Conservation (phyloP, 2,113 vertebrate genomes). For the Mixornis gularis region DNA sequence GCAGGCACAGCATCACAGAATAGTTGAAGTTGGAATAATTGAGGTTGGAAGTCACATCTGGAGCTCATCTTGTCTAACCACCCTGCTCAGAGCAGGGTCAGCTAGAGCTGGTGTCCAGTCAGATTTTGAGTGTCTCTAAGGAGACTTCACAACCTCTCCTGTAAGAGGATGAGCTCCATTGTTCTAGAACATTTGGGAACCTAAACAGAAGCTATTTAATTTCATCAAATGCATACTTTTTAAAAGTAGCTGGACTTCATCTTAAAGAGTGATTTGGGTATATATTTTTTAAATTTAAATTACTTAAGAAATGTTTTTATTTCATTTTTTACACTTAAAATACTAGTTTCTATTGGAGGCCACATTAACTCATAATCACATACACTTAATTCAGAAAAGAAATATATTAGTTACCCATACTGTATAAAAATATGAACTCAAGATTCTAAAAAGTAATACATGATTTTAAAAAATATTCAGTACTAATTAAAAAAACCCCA, state of each 20-base stretch:
- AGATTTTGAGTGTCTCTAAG: background rate
- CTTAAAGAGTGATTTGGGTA: background rate
- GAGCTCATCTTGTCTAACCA: background rate
- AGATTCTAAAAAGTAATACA: background rate
- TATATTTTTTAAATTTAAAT: background rate
- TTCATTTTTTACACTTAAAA: background rate
- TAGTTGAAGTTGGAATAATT: background rate
- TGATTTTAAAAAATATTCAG: background rate
- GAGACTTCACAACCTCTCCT: background rate
- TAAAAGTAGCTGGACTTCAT: background rate
- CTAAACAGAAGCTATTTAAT: background rate
- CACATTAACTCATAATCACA: background rate
- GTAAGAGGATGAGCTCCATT: background rate
- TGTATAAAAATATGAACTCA: background rate
- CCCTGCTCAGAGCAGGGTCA: background rate
- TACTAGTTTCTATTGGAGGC: background rate
- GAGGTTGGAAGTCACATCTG: background rate
- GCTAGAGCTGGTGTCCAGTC: rapidly evolving
- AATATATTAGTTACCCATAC: background rate
- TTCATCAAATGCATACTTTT: background rate
- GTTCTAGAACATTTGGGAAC: background rate
- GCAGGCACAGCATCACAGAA: background rate
- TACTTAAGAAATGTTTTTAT: background rate
- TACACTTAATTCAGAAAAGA: background rate
- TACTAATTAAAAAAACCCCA: background rate